Conservation (phyloP, 2,113 vertebrate species). For the Eulemur rufifrons region DNA sequence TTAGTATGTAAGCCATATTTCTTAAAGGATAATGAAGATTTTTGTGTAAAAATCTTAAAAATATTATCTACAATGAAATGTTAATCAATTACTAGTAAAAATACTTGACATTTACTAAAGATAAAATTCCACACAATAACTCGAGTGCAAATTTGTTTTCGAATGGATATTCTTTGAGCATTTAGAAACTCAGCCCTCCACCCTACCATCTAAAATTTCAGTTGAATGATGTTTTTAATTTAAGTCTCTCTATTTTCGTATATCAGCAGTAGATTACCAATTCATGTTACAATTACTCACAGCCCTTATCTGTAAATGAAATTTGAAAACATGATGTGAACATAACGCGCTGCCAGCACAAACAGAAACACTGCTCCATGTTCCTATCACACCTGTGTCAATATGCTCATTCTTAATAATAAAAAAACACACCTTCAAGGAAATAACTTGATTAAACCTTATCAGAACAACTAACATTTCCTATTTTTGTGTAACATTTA, state of each 20-base stretch:
- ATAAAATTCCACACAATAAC: not conserved
- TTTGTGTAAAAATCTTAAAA: not conserved
- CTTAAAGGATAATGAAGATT: not conserved
- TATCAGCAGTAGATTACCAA: slow-evolving; percentile 79
- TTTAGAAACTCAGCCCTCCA: slow-evolving; percentile 31
- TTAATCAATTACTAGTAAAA: not conserved
- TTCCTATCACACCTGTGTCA: slow-evolving; percentile 73
- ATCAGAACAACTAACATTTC: slow-evolving; percentile 44
- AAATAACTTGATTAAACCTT: slow-evolving; percentile 66
- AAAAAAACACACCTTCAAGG: not conserved
- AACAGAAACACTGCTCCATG: slow-evolving; percentile 18
- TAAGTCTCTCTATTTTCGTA: slow-evolving; percentile 77
- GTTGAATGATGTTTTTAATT: slow-evolving; percentile 80
- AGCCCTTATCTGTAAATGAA: slow-evolving; percentile 83
- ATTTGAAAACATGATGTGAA: slow-evolving; percentile 80
- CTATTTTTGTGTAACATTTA: slow-evolving; percentile 13
- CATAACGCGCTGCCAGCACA: slow-evolving; percentile 75
- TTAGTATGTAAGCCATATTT: not conserved
- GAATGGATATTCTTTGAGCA: not conserved
- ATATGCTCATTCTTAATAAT: slow-evolving; percentile 60
- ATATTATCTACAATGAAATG: not conserved
- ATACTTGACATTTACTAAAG: not conserved
- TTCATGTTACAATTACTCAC: slow-evolving; percentile 83
- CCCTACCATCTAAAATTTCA: slow-evolving; percentile 68
- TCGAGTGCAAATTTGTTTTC: not conserved